Base-by-base conservation (phyloP, 2,113 vertebrate species). In the Coreoperca whiteheadi region DNA sequence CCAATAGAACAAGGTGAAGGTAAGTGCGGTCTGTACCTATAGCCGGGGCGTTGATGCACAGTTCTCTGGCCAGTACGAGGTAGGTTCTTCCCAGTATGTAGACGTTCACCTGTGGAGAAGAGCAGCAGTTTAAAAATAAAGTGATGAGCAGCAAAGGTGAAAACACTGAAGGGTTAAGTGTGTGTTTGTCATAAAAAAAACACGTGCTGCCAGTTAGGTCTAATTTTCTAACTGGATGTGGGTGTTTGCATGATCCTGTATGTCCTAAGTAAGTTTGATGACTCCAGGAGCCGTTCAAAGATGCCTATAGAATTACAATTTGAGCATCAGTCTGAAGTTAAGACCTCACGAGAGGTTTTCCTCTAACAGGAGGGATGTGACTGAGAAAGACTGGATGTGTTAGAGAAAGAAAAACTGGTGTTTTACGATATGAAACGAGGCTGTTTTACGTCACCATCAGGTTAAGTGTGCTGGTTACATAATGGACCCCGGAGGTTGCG, bases 11-110 rank as follows among this genome's bases (percentile, higher is more conserved):
- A 18, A 18, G 18, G 16, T 30, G 10, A 10, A 23, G 75, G 41
- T 16, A 23, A 66, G 60, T 4, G 21, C 23, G 30, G 69, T 6
- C 6, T 30, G 76, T 98, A 99, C 98, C 98, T 96, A 99, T 99
- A 28, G 98, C 97, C 16, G 98, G 97, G 61, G 98, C 97, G 28
- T 98, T 99, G 96, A 99, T 99, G 96, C 98, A 99, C 64, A 99
- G 97, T 77, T 99, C 98, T 93, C 96, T 95, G 30, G 98, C 96
- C 95, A 99, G 85, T 1, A 97, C 94, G 39, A 99, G 97, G 83
- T 99, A 99, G 0, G 98, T 99, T 93, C 93, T 96, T 56, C 98
- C 98, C 94, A 99, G 89, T 21, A 98, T 94, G 15, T 98, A 99
- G 46, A 99, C 97, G 32, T 99, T 99, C 84, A 99, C 98, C 98